Evolutionary conservation across 2,113 vertebrate species (phyloP), one percentile per base, ranked within the genome.

Genomic region (Sarotherodon lohbergeri): DNA sequence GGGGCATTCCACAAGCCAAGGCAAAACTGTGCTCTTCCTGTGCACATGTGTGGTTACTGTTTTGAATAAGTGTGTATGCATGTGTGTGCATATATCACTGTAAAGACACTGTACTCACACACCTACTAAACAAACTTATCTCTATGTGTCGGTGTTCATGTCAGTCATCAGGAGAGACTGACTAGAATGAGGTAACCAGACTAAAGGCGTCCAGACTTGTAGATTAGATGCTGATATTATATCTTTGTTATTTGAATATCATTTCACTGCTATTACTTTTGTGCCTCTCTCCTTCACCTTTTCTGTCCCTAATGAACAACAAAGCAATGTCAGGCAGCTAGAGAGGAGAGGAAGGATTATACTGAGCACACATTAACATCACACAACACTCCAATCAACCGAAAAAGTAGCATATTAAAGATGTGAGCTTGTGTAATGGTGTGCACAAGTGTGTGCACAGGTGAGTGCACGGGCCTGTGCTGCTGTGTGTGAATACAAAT

Each of bases 61-160:
- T 80, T 16, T 29, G 46, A 59, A 11, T 43, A 12, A 19, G 55
- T 34, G 63, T 9, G 2, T 19, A 17, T 54, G 27, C 39, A 54
- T 24, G 14, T 39, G 52, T 29, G 27, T 66, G 22, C 48, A n/a
- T 43, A 56, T 41, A 32, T 54, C 22, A 24, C 52, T 82, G 61
- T 88, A 34, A n/a, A 46, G 48, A 52, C 71, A 52, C 71, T 80
- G 88, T 11, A 73, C 39, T 86, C 66, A 81, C 86, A 92, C 56
- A 12, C 80, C 94, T 29, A 16, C 89, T 73, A 86, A 94, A 89
- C 93, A 93, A 94, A 92, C 81, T 81, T 32, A 66, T 85, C 81
- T 76, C 41, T 46, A 36, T 5, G 13, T n/a, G 14, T 85, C 24
- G 55, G 22, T 46, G 55, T 48, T 79, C 59, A 36, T 48, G 57